Evolutionary conservation across 2,797 vertebrate genomes (phyloP).

Genomic region (Nasua narica): DNA sequence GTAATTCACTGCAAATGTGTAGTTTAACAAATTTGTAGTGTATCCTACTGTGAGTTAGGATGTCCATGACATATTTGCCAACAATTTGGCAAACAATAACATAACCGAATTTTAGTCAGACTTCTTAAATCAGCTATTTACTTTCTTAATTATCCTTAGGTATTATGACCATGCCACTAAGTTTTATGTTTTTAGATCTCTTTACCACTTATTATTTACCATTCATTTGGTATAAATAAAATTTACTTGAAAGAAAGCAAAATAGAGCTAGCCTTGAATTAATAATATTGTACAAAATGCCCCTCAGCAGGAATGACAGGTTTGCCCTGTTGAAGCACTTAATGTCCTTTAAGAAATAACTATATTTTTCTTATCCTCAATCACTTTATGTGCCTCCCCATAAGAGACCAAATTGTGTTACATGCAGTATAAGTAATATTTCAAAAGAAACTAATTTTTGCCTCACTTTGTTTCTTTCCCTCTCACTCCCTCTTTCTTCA

Average conservation of each 20-base stretch:
- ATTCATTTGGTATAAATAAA: slow-evolving; percentile 34
- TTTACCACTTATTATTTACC: not conserved
- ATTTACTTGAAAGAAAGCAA: slow-evolving; percentile 19
- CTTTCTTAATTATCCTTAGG: not conserved
- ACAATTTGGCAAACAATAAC: not conserved
- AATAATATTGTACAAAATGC: not conserved
- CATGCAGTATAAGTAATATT: not conserved
- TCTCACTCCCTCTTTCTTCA: not conserved
- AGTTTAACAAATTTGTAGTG: not conserved
- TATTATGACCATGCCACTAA: not conserved
- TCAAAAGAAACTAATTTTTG: not conserved
- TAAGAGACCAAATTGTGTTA: not conserved
- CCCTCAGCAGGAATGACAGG: not conserved
- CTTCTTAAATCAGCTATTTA: not conserved
- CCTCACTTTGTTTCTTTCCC: not conserved
- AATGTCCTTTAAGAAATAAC: not conserved
- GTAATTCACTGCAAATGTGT: not conserved
- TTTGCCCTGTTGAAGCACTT: slow-evolving; percentile 35
- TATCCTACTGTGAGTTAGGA: not conserved
- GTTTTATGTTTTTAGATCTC: not conserved
- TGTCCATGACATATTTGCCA: not conserved
- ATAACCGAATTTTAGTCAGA: not conserved
- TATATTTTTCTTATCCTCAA: not conserved
- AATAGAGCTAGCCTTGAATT: not conserved
- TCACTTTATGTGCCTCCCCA: not conserved